Evolutionary conservation across 2,113 vertebrate species (phyloP).

Genomic region (Amblyopsis rosae): DNA sequence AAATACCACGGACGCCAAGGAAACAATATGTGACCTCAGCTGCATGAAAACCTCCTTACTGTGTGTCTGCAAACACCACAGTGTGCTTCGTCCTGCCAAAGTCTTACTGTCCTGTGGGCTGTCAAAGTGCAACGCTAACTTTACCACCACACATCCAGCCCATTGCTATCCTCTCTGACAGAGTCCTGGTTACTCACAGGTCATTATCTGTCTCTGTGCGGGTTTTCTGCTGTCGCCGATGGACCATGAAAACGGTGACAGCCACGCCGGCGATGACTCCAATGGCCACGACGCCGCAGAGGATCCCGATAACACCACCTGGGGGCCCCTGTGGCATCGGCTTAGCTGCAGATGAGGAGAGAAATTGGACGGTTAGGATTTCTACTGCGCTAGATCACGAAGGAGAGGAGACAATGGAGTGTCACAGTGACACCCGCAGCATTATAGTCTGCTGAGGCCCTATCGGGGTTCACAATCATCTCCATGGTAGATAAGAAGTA

Average conservation of each 20-base stretch:
- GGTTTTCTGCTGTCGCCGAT: slow-evolving; percentile 81
- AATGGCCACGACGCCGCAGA: slow-evolving; percentile 81
- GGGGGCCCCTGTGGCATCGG: slow-evolving; percentile 80
- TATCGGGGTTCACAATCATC: not conserved
- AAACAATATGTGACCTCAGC: slow-evolving; percentile 6
- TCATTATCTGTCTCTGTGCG: slow-evolving; percentile 74
- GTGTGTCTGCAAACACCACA: slow-evolving; percentile 8
- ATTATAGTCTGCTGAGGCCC: not conserved
- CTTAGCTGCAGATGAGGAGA: slow-evolving; percentile 82
- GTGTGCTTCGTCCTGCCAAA: slow-evolving; percentile 29
- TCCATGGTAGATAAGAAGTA: not conserved
- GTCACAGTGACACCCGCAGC: slow-evolving; percentile 1
- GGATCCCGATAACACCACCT: slow-evolving; percentile 80
- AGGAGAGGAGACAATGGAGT: slow-evolving; percentile 5
- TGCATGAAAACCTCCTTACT: not conserved
- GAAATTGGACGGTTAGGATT: too few species aligned
- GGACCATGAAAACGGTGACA: slow-evolving; percentile 82
- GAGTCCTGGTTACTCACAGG: slow-evolving; percentile 81
- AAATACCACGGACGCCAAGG: slow-evolving; percentile 48
- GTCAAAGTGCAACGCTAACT: slow-evolving; percentile 61
- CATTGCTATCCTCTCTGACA: slow-evolving; percentile 44
- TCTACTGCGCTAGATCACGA: too few species aligned
- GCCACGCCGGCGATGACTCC: slow-evolving; percentile 79
- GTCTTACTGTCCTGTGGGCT: slow-evolving; percentile 33
- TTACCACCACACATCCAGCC: slow-evolving; percentile 40